Percentiles rank a stretch among this genome's conserved stretches.
Evolutionary conservation across 2,113 vertebrate species (phyloP).

Genomic region (human): DNA sequence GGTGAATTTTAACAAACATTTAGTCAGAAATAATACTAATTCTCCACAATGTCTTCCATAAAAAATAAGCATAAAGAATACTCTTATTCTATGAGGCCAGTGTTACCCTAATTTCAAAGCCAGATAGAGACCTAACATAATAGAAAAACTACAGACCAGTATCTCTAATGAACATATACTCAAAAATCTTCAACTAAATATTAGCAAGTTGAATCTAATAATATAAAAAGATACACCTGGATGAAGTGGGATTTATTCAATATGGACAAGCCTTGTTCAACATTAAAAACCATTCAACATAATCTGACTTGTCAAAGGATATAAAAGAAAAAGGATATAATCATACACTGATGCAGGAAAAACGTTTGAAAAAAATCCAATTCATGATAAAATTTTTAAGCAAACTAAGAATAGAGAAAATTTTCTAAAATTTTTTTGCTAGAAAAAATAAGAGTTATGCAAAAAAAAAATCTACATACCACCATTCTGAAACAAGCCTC

Average conservation of each 20-base stretch:
- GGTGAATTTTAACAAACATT: neutral
- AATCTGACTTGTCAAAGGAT: neutral
- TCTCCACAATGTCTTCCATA: neutral
- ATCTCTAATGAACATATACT: neutral
- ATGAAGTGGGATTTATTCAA: neutral
- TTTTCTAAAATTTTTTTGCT: neutral
- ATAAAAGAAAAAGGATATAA: neutral
- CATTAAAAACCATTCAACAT: neutral
- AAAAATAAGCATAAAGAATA: neutral
- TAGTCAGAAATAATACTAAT: neutral
- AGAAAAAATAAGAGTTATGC: too few species aligned
- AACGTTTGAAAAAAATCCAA: neutral
- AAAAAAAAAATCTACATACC: neutral
- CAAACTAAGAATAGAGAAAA: neutral
- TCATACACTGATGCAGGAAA: neutral
- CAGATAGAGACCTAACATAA: neutral
- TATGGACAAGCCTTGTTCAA: neutral
- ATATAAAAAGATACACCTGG: neutral
- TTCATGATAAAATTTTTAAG: neutral
- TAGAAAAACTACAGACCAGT: neutral
- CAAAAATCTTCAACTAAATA: neutral
- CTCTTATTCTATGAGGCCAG: neutral
- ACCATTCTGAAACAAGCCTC: neutral
- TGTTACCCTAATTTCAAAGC: neutral
- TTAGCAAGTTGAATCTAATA: neutral